These are phyloP conservation scores for Apodemia mormo DNA, from an alignment of 2,888 invertebrate genomes.

Conservation along the genomic window DNA sequence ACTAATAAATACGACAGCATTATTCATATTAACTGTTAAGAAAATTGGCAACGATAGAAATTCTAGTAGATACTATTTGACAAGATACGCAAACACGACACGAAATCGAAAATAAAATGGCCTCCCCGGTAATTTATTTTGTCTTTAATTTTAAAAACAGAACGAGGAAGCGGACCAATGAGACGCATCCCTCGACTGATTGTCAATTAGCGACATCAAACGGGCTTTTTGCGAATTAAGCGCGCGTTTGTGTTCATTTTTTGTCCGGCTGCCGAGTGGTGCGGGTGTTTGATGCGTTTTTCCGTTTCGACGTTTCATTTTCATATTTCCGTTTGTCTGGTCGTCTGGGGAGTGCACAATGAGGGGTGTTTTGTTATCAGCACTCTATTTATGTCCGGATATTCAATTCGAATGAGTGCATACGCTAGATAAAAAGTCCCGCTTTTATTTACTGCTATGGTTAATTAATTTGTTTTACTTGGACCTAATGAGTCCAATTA, in stretches of 20 bases:
- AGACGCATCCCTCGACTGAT: constrained; percentile 78
- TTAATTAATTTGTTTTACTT: constrained; percentile 11
- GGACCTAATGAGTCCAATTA: background rate
- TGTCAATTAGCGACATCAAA: constrained; percentile 83
- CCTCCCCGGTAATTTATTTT: constrained; percentile 70
- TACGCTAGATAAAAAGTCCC: constrained; percentile 35
- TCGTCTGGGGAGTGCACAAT: constrained; percentile 59
- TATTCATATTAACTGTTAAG: constrained; percentile 12
- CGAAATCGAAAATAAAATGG: constrained; percentile 46
- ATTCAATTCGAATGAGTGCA: constrained; percentile 67
- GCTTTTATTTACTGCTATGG: constrained; percentile 19
- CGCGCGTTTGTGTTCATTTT: constrained; percentile 77
- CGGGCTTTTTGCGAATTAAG: constrained; percentile 82
- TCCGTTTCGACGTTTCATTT: constrained; percentile 77
- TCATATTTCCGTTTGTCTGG: constrained; percentile 80
- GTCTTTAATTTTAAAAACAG: constrained; percentile 79
- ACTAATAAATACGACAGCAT: constrained; percentile 9
- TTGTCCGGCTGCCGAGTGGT: constrained; percentile 64
- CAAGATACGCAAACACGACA: constrained; percentile 27
- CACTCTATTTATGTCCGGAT: constrained; percentile 52
- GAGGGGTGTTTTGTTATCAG: constrained; percentile 49
- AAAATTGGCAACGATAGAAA: constrained; percentile 13
- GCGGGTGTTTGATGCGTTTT: constrained; percentile 73
- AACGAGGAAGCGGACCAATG: constrained; percentile 74
- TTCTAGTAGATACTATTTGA: constrained; percentile 1